Evolutionary conservation across 2,888 invertebrate genomes (phyloP).

Genomic region (Lapara coniferarum): DNA sequence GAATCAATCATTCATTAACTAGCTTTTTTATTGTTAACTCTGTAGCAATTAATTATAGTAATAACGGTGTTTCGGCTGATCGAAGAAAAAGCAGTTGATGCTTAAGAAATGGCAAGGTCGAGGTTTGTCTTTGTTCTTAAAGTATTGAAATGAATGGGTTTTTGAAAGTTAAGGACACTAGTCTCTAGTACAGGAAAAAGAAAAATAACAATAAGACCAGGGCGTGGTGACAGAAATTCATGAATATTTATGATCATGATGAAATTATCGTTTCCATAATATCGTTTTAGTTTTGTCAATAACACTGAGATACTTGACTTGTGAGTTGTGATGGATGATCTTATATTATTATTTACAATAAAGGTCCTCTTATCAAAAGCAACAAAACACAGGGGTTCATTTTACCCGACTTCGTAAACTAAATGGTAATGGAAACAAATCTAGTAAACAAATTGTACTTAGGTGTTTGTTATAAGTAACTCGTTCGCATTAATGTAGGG

Average conservation of each 20-base stretch:
- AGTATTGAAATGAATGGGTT: conserved; percentile 6
- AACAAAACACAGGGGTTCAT: neutral
- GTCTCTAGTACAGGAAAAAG: neutral
- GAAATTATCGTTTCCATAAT: neutral
- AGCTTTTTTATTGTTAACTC: neutral
- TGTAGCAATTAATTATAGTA: neutral
- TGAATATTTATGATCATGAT: neutral
- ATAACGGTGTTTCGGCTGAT: conserved; percentile 1
- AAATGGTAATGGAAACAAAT: neutral
- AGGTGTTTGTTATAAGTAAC: neutral
- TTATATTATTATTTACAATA: neutral
- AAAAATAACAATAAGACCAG: neutral
- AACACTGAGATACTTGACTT: neutral
- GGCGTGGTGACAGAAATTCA: neutral
- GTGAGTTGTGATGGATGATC: neutral
- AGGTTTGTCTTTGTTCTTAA: conserved; percentile 1
- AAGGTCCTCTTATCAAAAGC: neutral
- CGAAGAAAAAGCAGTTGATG: neutral
- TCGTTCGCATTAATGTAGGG: conserved; percentile 1
- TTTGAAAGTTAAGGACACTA: neutral
- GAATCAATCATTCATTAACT: neutral
- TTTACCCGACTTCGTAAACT: neutral
- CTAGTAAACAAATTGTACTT: conserved; percentile 3
- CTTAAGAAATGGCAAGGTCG: neutral
- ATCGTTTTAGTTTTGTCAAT: neutral